These are phyloP conservation scores for Zygothrica quintamaculata DNA, from an alignment of 2,888 invertebrate species.

Conservation along the genomic window DNA sequence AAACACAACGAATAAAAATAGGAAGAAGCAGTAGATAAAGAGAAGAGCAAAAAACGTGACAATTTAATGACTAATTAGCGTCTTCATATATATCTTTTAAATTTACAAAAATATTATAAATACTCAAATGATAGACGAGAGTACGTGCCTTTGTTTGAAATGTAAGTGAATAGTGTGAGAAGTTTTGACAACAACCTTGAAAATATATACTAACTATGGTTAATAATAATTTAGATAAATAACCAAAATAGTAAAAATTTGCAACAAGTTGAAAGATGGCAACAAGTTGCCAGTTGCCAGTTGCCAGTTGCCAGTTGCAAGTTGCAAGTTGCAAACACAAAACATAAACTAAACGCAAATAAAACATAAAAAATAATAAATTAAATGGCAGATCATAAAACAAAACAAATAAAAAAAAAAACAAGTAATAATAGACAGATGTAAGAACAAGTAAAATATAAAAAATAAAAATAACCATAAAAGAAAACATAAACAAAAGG, in stretches of 20 bases:
- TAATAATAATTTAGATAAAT: conserved; percentile 40
- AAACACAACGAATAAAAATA: neutral
- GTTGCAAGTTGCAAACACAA: neutral
- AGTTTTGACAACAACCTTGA: conserved; percentile 19
- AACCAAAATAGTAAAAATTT: too few species aligned
- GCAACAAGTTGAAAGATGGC: too few species aligned
- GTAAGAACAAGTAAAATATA: too few species aligned
- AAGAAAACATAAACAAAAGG: neutral
- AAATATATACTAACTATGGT: conserved; percentile 6
- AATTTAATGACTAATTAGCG: too few species aligned
- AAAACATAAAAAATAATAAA: conserved; percentile 3
- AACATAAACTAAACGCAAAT: conserved; percentile 8
- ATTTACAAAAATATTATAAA: neutral
- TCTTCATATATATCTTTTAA: neutral
- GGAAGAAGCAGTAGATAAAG: too few species aligned
- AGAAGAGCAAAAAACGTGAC: neutral
- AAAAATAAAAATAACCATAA: too few species aligned
- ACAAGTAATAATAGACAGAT: neutral
- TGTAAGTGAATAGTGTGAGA: conserved; percentile 6
- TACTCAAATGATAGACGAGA: neutral
- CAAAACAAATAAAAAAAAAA: conserved; percentile 1
- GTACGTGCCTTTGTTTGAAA: conserved; percentile 2
- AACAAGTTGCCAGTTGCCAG: too few species aligned
- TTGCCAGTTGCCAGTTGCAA: too few species aligned
- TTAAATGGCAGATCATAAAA: neutral